These are phyloP conservation scores for Eublepharis macularius DNA, from an alignment of 2,113 vertebrate genomes.

Conservation along the genomic window DNA sequence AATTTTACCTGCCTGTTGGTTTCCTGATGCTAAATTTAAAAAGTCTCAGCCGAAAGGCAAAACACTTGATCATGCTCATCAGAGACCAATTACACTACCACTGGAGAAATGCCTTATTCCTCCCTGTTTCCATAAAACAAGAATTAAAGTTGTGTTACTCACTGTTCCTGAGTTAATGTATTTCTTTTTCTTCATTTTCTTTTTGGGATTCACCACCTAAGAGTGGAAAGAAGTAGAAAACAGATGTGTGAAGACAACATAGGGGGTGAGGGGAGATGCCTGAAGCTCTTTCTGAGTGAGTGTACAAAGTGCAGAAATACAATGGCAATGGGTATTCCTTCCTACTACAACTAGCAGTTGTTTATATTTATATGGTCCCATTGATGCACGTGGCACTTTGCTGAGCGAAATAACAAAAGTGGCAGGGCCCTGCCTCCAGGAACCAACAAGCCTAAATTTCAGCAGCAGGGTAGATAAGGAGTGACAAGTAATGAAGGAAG, in stretches of 20 bases:
- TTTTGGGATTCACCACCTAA: slow-evolving; percentile 91
- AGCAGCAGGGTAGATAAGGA: background rate
- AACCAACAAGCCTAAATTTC: background rate
- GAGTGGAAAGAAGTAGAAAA: slow-evolving; percentile 35
- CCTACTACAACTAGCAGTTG: no score
- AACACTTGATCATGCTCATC: background rate
- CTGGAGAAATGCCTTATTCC: background rate
- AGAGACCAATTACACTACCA: background rate
- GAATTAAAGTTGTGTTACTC: slow-evolving; percentile 62
- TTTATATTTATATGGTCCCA: background rate
- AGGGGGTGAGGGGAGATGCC: no score
- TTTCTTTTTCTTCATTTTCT: slow-evolving; percentile 99
- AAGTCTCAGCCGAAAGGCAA: background rate
- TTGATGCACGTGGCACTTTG: background rate
- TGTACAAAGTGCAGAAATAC: background rate
- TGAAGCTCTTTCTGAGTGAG: background rate
- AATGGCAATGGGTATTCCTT: no score
- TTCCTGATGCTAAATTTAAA: background rate
- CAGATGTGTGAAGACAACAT: background rate
- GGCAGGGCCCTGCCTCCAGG: background rate
- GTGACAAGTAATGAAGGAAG: background rate
- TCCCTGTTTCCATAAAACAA: background rate
- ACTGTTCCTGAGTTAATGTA: slow-evolving; percentile 94
- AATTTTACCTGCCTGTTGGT: background rate
- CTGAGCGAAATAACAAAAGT: background rate